A percentile compares a stretch with the other conserved stretches of the same genome.
Conservation (phyloP, 1,140 invertebrate species). For the Rhopalosiphum padi region DNA sequence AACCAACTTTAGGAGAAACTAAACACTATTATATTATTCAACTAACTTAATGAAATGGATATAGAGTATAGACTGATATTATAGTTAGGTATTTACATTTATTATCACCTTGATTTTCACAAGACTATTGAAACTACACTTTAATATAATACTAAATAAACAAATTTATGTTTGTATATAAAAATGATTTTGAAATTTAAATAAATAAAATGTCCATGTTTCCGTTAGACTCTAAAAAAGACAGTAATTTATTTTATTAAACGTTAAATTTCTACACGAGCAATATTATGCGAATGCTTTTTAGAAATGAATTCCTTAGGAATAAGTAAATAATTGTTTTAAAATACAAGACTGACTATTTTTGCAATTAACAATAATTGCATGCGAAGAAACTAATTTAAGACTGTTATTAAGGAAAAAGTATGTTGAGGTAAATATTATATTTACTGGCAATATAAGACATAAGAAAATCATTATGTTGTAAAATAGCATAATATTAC, state of each 20-base stretch:
- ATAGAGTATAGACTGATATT: neutral
- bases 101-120: neutral
- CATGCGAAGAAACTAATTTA: neutral
- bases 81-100: neutral
- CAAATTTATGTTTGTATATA: neutral
- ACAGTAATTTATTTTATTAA: neutral
- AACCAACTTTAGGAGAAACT: neutral
- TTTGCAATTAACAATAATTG: neutral
- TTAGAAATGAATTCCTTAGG: neutral
- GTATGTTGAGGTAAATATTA: neutral
- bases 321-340: neutral
- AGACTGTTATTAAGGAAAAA: neutral
- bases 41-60: neutral
- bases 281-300: neutral
- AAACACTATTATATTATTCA: neutral
- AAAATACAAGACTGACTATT: neutral
- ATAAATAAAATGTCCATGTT: neutral
- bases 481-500: neutral
- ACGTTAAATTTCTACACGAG: neutral
- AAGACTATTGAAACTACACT: neutral
- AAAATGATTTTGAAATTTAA: neutral
- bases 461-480: neutral
- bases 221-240: neutral
- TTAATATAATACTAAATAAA: neutral
- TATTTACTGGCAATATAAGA: neutral